These are phyloP conservation scores for Micoletzkya japonica DNA, from an alignment of 2,888 invertebrate species.

Conservation along the genomic window DNA sequence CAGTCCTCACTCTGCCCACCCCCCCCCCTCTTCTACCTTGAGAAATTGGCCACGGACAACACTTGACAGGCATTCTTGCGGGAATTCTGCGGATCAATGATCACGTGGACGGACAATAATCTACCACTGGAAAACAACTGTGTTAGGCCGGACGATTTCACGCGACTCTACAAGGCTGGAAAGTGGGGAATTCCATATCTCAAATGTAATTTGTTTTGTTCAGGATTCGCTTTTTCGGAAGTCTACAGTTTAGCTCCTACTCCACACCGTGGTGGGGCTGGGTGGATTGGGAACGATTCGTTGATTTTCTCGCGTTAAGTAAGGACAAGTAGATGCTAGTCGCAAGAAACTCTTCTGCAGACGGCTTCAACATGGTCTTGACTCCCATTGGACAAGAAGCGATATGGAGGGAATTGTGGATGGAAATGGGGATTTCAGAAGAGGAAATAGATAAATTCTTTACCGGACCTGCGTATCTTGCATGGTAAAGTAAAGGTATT, in stretches of 20 bases:
- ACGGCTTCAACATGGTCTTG: conserved; percentile 86
- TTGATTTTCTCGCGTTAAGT: conserved; percentile 92
- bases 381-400: conserved; percentile 88
- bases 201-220: no score
- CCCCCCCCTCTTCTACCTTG: no score
- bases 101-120: conserved; percentile 18
- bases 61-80: conserved; percentile 23
- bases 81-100: conserved; percentile 23
- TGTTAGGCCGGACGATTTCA: conserved; percentile 4
- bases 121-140: background rate
- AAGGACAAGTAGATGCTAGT: no score
- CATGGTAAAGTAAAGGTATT: conserved; percentile 77
- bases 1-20: no score
- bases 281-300: conserved; percentile 79
- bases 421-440: conserved; percentile 75
- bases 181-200: no score
- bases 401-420: conserved; percentile 78
- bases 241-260: conserved; percentile 86
- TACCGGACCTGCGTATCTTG: conserved; percentile 87
- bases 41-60: no score
- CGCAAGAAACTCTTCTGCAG: conserved; percentile 27
- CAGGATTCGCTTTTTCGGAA: conserved; percentile 88
- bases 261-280: conserved; percentile 88
- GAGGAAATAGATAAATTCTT: conserved; percentile 81
- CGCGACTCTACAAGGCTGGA: background rate